These are phyloP conservation scores for Pseudococcus longispinus DNA, from an alignment of 2,888 invertebrate species.

Conservation along the genomic window DNA sequence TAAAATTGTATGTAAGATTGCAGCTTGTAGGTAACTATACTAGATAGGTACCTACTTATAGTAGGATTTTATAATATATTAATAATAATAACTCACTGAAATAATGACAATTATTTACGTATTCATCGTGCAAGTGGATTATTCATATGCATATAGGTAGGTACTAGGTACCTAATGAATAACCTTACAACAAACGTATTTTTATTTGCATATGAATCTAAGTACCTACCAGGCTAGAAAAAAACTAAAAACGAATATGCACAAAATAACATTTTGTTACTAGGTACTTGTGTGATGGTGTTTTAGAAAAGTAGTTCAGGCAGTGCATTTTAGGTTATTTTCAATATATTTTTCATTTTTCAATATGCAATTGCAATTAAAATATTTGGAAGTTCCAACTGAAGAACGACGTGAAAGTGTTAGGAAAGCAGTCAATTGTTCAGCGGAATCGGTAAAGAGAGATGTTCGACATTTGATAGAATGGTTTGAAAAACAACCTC, in stretches of 20 bases:
- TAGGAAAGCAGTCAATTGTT: neutral
- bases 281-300: neutral
- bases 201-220: neutral
- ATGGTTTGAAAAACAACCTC: constrained; percentile 56
- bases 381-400: neutral
- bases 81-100: neutral
- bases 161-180: too few species aligned
- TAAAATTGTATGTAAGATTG: too few species aligned
- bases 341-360: neutral
- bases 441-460: constrained; percentile 44
- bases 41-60: too few species aligned
- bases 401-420: neutral
- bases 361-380: neutral
- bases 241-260: neutral
- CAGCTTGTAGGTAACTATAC: too few species aligned
- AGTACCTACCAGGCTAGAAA: neutral
- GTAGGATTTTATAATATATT: too few species aligned
- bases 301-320: neutral
- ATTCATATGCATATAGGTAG: too few species aligned
- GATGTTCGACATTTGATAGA: constrained; percentile 49
- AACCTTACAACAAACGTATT: too few species aligned
- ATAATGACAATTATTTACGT: neutral
- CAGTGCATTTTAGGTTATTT: neutral
- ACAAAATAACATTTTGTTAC: neutral
- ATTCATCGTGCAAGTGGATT: neutral